Evolutionary conservation across 2,113 vertebrate species (phyloP).

Genomic region (Bothrops jararaca): DNA sequence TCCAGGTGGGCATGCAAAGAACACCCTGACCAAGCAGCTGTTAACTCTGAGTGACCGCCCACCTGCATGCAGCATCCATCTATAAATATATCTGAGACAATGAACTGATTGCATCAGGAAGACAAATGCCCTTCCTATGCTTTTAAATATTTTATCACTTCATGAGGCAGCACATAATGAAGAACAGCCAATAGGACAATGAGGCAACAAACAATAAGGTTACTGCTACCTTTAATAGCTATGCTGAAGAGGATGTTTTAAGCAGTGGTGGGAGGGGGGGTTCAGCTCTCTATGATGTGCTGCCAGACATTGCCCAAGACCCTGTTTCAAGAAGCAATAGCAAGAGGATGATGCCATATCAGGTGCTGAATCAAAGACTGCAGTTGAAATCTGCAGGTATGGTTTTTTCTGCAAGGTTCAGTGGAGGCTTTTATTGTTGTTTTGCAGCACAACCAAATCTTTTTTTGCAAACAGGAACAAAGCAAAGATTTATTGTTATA

Average conservation of each 20-base stretch:
- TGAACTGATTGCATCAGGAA: neutral
- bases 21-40: neutral
- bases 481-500: neutral
- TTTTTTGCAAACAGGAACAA: neutral
- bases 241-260: neutral
- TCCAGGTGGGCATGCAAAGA: neutral
- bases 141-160: constrained; percentile 13
- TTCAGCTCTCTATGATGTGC: neutral
- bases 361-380: neutral
- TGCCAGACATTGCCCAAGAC: neutral
- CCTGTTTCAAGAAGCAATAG: neutral
- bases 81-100: neutral
- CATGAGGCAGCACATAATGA: neutral
- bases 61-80: neutral
- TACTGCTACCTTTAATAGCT: neutral
- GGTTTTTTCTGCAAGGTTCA: neutral
- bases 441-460: neutral
- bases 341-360: neutral
- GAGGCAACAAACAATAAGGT: neutral
- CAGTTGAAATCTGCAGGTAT: neutral
- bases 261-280: too few species aligned
- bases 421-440: neutral
- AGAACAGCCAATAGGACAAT: neutral
- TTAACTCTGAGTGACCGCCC: neutral
- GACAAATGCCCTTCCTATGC: neutral